Evolutionary conservation across 2,888 invertebrate species (phyloP).

Genomic region (Dolichopus griseipennis): DNA sequence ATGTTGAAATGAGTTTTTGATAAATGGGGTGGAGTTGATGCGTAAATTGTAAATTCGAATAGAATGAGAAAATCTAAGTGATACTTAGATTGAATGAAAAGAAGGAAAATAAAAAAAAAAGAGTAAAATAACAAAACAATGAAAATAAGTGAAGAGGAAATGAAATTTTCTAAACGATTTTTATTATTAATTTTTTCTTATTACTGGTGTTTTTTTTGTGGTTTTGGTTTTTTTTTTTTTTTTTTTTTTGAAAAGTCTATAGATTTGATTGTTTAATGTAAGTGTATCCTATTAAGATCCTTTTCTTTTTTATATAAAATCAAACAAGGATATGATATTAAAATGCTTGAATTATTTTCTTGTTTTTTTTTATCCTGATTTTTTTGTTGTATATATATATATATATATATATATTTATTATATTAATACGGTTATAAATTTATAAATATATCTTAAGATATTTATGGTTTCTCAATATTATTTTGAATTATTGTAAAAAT

Average conservation of each 20-base stretch:
- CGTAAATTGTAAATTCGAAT: neutral
- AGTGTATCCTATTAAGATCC: constrained; percentile 3
- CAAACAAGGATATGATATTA: neutral
- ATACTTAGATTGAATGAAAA: too few species aligned
- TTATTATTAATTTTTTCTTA: neutral
- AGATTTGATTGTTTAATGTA: neutral
- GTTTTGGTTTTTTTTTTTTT: neutral
- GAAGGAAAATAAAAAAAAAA: too few species aligned
- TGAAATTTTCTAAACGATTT: neutral
- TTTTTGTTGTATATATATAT: too few species aligned
- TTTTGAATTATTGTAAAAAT: constrained; percentile 1
- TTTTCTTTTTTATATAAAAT: neutral
- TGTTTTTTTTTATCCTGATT: neutral
- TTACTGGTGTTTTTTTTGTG: neutral
- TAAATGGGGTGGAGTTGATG: too few species aligned
- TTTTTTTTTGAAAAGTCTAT: neutral
- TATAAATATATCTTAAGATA: too few species aligned
- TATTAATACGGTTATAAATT: too few species aligned
- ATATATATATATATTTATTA: too few species aligned
- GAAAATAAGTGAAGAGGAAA: neutral
- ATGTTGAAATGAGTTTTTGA: neutral
- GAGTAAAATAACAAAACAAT: neutral
- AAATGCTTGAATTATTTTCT: neutral
- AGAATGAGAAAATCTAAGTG: too few species aligned
- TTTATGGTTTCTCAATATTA: neutral